Conservation (phyloP, 2,113 vertebrate species). For the Sisor rabdophorus region DNA sequence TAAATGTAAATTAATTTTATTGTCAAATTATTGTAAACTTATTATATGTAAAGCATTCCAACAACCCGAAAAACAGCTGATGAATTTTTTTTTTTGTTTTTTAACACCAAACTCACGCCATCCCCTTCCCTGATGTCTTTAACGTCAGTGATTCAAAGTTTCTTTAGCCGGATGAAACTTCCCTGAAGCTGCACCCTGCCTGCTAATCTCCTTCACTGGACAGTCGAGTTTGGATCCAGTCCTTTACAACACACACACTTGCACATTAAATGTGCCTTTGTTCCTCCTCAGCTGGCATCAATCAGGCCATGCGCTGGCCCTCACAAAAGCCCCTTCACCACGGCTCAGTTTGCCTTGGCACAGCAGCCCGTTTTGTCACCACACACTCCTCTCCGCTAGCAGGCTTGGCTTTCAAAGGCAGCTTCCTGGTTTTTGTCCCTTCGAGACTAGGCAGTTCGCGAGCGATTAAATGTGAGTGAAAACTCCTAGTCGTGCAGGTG, state of each 20-base stretch:
- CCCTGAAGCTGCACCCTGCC: not conserved
- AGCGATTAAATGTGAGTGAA: constrained; percentile 31
- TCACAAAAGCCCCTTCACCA: constrained; percentile 72
- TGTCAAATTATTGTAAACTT: too few species aligned
- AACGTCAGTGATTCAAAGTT: not conserved
- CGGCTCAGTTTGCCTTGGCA: constrained; percentile 69
- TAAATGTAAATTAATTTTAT: too few species aligned
- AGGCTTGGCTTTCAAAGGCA: constrained; percentile 55
- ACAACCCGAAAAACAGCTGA: not conserved
- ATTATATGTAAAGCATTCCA: not conserved
- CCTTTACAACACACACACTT: not conserved
- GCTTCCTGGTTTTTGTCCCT: constrained; percentile 40
- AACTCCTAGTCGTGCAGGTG: constrained; percentile 19
- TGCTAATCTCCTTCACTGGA: constrained; percentile 7
- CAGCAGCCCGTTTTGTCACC: constrained; percentile 69
- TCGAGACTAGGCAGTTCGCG: constrained; percentile 19
- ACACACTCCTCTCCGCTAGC: constrained; percentile 64
- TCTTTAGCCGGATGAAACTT: not conserved
- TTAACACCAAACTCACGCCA: not conserved
- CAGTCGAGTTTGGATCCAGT: constrained; percentile 20
- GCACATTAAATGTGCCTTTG: constrained; percentile 69
- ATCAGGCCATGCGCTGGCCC: constrained; percentile 65
- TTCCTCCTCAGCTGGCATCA: constrained; percentile 79
- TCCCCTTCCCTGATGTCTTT: too few species aligned
- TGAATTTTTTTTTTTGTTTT: constrained; percentile 1